phyloP scores from a whole-genome alignment of 2,888 invertebrate genomes.

The Pediacus dermestoides region DNA sequence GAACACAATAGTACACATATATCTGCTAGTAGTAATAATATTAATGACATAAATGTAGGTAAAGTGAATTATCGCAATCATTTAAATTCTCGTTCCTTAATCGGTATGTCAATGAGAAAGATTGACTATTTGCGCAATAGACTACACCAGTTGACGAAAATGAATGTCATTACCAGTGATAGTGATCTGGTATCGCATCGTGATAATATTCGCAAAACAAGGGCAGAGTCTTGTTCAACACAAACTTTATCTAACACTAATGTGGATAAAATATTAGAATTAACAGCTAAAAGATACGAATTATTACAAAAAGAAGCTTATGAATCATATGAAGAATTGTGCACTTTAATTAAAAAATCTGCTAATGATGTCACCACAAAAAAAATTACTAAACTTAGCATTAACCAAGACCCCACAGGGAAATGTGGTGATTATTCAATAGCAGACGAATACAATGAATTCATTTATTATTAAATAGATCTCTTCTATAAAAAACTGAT shows the following conservation, averaged over 20 bases:
- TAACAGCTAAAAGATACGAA: slow-evolving; percentile 35
- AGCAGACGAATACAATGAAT: no score
- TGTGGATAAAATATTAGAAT: slow-evolving; percentile 33
- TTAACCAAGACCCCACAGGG: no score
- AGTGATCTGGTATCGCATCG: slow-evolving; percentile 1
- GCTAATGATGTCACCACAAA: no score
- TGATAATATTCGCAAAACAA: neutral
- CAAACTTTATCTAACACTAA: slow-evolving; percentile 3
- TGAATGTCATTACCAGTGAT: slow-evolving; percentile 19
- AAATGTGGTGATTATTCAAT: no score
- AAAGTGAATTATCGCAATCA: neutral
- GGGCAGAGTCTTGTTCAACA: slow-evolving; percentile 12
- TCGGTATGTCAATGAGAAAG: slow-evolving; percentile 33
- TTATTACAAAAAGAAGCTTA: slow-evolving; percentile 36
- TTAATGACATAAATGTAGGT: neutral
- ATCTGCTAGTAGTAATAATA: neutral
- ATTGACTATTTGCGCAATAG: slow-evolving; percentile 32
- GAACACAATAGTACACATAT: neutral
- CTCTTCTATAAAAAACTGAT: no score
- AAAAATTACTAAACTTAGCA: no score
- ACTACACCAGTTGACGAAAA: slow-evolving; percentile 29
- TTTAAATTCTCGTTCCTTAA: slow-evolving; percentile 28
- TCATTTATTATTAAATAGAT: no score
- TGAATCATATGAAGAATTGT: slow-evolving; percentile 37
- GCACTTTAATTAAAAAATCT: neutral